Percentiles rank a stretch among this genome's conserved stretches.
phyloP scores from a whole-genome alignment of 1,140 invertebrate species.

The Colletes gigas region DNA sequence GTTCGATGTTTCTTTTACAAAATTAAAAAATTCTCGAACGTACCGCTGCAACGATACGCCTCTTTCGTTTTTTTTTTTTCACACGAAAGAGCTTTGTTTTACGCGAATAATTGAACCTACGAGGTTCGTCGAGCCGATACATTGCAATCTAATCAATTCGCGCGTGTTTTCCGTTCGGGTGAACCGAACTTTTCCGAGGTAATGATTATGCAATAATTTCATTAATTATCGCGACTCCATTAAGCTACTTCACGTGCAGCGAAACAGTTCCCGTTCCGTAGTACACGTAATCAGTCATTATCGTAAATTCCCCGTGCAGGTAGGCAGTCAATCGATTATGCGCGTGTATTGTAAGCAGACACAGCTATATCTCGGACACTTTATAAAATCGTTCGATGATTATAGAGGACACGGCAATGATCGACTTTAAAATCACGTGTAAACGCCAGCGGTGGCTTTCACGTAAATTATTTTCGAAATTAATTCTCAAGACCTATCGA shows the following conservation, averaged over 20 bases:
- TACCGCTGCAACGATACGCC: background rate
- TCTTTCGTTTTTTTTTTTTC: too few species aligned
- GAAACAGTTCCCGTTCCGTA: conserved; percentile 3
- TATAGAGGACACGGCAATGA: background rate
- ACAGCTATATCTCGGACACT: background rate
- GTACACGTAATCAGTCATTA: background rate
- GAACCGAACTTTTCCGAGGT: background rate
- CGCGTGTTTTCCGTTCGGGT: too few species aligned
- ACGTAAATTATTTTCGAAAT: too few species aligned
- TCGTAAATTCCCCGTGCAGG: conserved; percentile 1
- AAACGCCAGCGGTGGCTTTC: background rate
- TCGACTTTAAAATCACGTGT: background rate
- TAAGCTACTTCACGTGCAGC: conserved; percentile 19
- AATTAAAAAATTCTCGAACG: background rate
- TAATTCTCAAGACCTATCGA: too few species aligned
- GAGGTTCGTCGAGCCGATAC: background rate
- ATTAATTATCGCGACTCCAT: conserved; percentile 27
- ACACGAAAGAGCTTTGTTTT: too few species aligned
- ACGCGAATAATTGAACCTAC: too few species aligned
- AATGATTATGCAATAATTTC: conserved; percentile 9
- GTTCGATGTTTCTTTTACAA: background rate
- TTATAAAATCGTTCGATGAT: background rate
- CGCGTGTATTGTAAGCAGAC: background rate
- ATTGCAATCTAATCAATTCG: background rate
- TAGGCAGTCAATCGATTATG: background rate